A percentile compares a stretch with the other conserved stretches of the same genome.
These are phyloP conservation scores for Acrocephalus arundinaceus DNA, from an alignment of 2,113 vertebrate species.

Conservation along the genomic window DNA sequence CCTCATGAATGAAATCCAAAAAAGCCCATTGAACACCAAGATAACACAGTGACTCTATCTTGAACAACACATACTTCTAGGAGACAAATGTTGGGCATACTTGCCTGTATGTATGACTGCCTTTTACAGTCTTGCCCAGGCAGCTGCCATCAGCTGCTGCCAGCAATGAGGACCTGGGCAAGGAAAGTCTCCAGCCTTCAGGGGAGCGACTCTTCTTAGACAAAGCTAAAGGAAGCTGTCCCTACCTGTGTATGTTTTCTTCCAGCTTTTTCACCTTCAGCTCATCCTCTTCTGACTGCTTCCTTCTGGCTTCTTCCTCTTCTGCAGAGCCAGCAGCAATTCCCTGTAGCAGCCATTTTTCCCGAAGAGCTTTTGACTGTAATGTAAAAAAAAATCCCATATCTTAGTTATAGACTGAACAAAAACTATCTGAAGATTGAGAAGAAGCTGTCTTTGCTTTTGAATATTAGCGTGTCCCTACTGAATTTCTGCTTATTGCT, in stretches of 20 bases:
- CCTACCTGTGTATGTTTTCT: slow-evolving; percentile 88
- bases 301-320: slow-evolving; percentile 85
- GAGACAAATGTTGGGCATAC: background rate
- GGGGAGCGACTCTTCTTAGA: background rate
- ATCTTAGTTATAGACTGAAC: background rate
- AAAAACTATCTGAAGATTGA: background rate
- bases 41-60: background rate
- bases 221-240: background rate
- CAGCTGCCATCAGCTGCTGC: background rate
- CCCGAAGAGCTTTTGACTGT: slow-evolving; percentile 95
- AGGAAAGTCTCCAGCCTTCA: background rate
- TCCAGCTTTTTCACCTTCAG: slow-evolving; percentile 88
- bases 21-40: background rate
- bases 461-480: background rate
- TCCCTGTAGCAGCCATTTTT: slow-evolving; percentile 97
- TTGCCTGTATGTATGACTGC: background rate
- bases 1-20: background rate
- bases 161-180: background rate
- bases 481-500: background rate
- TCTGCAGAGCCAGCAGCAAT: slow-evolving; percentile 80
- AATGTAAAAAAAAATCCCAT: background rate
- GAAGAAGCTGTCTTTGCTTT: background rate
- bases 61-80: background rate
- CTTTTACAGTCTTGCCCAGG: background rate
- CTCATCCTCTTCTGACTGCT: slow-evolving; percentile 91